Evolutionary conservation across 1,140 invertebrate genomes (phyloP).

Genomic region (Philopotamus ludificatus): DNA sequence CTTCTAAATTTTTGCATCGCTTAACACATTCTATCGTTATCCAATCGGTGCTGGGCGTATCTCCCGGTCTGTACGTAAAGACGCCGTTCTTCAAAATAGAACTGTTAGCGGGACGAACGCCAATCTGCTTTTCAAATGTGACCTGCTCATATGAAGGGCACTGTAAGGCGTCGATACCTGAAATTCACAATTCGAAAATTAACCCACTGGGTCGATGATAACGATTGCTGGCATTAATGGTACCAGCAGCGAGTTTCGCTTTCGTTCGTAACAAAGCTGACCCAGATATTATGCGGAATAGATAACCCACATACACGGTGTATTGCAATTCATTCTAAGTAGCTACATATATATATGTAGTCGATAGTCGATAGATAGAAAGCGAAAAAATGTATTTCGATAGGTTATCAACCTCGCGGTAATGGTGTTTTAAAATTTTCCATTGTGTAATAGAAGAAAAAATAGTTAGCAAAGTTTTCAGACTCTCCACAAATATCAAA

Average conservation of each 20-base stretch:
- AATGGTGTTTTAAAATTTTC: too few relatives aligned
- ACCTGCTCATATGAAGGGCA: slow-evolving; percentile 14
- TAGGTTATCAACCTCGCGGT: too few relatives aligned
- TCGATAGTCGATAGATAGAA: too few relatives aligned
- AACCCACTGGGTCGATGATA: slow-evolving; percentile 16
- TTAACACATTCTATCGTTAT: slow-evolving; percentile 47
- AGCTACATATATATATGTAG: too few relatives aligned
- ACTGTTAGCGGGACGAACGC: slow-evolving; percentile 12
- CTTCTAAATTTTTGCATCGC: slow-evolving; percentile 35
- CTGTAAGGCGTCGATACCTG: slow-evolving; percentile 24
- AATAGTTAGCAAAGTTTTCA: too few relatives aligned
- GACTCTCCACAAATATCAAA: too few relatives aligned
- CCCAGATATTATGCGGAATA: slow-evolving; percentile 38
- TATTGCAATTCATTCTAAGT: too few relatives aligned
- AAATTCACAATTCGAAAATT: slow-evolving; percentile 9
- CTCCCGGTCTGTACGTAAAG: slow-evolving; percentile 25
- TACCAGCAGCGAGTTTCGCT: slow-evolving; percentile 37
- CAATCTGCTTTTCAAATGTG: slow-evolving; percentile 36
- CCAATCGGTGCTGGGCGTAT: slow-evolving; percentile 31
- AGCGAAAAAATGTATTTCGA: too few relatives aligned
- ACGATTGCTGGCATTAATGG: too few relatives aligned
- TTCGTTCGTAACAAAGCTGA: slow-evolving; percentile 24
- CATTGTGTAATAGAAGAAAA: too few relatives aligned
- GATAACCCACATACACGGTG: slow-evolving; percentile 28
- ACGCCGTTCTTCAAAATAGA: slow-evolving; percentile 10